Percentiles rank a stretch among this genome's conserved stretches.
Evolutionary conservation across 2,888 invertebrate species (phyloP).

Genomic region (Acrobasis repandana): DNA sequence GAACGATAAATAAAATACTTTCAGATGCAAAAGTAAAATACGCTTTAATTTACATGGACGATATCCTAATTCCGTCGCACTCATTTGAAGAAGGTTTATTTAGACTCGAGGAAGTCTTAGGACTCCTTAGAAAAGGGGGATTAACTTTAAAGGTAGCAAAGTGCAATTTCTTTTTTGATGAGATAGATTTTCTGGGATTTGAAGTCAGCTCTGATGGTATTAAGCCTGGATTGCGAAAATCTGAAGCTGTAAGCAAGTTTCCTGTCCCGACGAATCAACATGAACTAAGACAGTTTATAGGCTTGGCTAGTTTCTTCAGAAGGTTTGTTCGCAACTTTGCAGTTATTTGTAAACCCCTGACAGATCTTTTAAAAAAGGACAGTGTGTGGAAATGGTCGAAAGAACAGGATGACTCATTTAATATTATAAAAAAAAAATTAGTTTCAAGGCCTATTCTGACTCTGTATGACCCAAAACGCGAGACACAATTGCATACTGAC

Average conservation of each 20-base stretch:
- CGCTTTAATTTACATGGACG: background rate
- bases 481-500: background rate
- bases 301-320: background rate
- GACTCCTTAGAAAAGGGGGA: too few relatives aligned
- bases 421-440: too few relatives aligned
- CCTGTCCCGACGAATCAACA: background rate
- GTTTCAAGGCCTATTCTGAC: background rate
- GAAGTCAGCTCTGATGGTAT: background rate
- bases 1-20: constrained; percentile 1
- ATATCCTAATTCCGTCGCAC: too few relatives aligned
- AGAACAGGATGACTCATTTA: too few relatives aligned
- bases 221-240: background rate
- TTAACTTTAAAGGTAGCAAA: too few relatives aligned
- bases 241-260: background rate
- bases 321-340: background rate
- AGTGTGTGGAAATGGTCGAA: too few relatives aligned
- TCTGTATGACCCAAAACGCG: background rate
- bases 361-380: too few relatives aligned
- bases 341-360: too few relatives aligned
- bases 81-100: too few relatives aligned
- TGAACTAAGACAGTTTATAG: background rate
- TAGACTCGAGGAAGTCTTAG: too few relatives aligned
- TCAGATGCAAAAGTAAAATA: background rate
- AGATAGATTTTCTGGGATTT: background rate
- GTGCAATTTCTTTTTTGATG: background rate